Evolutionary conservation across 2,797 vertebrate species (phyloP).

Genomic region (Hozukius guyotensis): DNA sequence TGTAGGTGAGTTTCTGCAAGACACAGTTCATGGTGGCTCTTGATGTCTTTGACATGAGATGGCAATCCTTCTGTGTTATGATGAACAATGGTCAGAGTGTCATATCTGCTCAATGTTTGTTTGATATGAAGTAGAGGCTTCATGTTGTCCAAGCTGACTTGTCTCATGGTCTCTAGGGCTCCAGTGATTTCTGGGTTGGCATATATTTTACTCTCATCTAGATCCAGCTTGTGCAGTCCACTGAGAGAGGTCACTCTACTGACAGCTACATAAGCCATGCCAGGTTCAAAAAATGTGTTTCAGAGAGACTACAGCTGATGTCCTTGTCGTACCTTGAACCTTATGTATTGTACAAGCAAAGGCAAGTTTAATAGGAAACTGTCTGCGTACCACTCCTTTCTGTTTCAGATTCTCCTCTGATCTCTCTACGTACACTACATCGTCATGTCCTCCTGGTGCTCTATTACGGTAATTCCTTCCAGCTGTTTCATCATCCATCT

Average conservation of each 20-base stretch:
- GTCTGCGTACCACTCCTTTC: slow-evolving; percentile 10
- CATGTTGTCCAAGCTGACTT: background rate
- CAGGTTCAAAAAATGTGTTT: slow-evolving; percentile 2
- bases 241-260: slow-evolving; percentile 15
- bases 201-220: background rate
- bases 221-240: background rate
- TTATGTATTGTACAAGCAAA: background rate
- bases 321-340: background rate
- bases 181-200: background rate
- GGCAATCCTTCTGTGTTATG: background rate
- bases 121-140: slow-evolving; percentile 1
- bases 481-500: background rate
- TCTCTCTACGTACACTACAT: background rate
- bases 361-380: background rate
- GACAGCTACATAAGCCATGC: background rate
- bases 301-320: background rate
- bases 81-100: background rate
- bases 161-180: background rate
- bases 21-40: slow-evolving; percentile 27
- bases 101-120: background rate
- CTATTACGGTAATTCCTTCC: background rate
- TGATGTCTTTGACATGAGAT: slow-evolving; percentile 25
- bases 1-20: slow-evolving; percentile 27
- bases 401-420: background rate
- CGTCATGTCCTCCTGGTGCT: background rate